Percentiles rank a stretch among this genome's conserved stretches.
These are phyloP conservation scores for Thalpophila matura DNA, from an alignment of 2,888 invertebrate genomes.

Conservation along the genomic window DNA sequence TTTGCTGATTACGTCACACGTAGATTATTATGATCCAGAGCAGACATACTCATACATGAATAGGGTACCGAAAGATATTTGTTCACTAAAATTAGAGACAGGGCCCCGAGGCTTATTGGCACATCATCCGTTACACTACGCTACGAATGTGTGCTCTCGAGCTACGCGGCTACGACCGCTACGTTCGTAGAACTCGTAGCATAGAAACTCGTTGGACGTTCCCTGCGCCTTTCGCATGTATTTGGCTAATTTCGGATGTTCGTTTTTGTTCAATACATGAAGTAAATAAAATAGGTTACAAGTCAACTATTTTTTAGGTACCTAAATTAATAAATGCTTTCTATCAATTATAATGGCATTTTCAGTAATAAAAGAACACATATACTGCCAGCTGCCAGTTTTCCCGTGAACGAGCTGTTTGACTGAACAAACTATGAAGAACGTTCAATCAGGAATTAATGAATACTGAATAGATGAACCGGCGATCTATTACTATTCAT, in stretches of 20 bases:
- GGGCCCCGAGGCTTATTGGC: slow-evolving; percentile 46
- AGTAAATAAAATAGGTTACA: not conserved
- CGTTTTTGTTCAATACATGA: slow-evolving; percentile 70
- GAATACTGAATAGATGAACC: slow-evolving; percentile 29
- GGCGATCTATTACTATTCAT: slow-evolving; percentile 33
- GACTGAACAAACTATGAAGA: slow-evolving; percentile 23
- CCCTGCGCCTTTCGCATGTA: slow-evolving; percentile 70
- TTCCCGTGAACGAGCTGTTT: slow-evolving; percentile 27
- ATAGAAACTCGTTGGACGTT: slow-evolving; percentile 55
- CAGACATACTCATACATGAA: slow-evolving; percentile 26
- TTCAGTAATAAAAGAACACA: not conserved
- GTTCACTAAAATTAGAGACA: slow-evolving; percentile 49
- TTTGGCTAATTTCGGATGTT: slow-evolving; percentile 70
- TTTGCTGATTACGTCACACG: slow-evolving; percentile 19
- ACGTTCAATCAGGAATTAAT: slow-evolving; percentile 36
- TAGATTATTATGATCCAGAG: slow-evolving; percentile 33
- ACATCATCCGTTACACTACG: slow-evolving; percentile 37
- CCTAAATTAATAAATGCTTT: too few species aligned
- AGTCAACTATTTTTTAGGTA: not conserved
- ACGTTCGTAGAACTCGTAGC: slow-evolving; percentile 53
- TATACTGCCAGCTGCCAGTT: slow-evolving; percentile 18
- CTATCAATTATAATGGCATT: too few species aligned
- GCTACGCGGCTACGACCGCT: slow-evolving; percentile 50
- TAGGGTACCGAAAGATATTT: slow-evolving; percentile 41
- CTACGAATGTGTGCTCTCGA: slow-evolving; percentile 46